These are phyloP conservation scores for Fragum sueziense DNA, from an alignment of 2,888 invertebrate species.

Conservation along the genomic window DNA sequence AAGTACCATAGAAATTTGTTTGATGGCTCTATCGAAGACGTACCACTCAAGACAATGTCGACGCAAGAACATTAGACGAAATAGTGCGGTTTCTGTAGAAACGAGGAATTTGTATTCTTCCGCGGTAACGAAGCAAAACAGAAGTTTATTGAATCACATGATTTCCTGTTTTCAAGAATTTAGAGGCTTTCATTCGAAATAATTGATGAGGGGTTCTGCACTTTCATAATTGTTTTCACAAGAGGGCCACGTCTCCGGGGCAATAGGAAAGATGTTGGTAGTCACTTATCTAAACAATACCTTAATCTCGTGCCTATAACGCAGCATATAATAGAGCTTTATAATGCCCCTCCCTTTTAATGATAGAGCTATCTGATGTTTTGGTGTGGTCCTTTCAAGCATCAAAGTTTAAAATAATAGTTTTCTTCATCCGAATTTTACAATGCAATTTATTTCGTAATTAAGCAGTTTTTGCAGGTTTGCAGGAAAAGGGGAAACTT, in stretches of 20 bases:
- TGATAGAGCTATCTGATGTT: no score
- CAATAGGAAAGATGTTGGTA: constrained; percentile 5
- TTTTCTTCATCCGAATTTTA: no score
- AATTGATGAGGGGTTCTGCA: constrained; percentile 52
- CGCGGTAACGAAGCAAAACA: constrained; percentile 51
- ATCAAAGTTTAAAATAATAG: no score
- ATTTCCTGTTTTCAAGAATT: constrained; percentile 56
- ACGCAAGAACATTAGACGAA: constrained; percentile 57
- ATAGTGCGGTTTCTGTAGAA: constrained; percentile 57
- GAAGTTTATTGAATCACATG: constrained; percentile 59
- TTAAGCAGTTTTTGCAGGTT: no score
- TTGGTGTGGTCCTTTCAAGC: no score
- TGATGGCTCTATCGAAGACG: constrained; percentile 37
- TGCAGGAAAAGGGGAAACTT: no score
- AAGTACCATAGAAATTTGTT: constrained; percentile 56
- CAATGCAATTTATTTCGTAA: no score
- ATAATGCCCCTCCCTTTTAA: no score
- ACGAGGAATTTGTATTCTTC: constrained; percentile 54
- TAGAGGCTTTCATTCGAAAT: constrained; percentile 48
- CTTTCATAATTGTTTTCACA: constrained; percentile 43
- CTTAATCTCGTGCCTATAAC: no score
- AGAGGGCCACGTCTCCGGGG: constrained; percentile 13
- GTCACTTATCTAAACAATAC: constrained; percentile 1
- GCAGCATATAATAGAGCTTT: no score
- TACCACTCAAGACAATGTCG: constrained; percentile 41